These are phyloP conservation scores for Lycaena phlaeas DNA, from an alignment of 2,888 invertebrate species.

Conservation along the genomic window DNA sequence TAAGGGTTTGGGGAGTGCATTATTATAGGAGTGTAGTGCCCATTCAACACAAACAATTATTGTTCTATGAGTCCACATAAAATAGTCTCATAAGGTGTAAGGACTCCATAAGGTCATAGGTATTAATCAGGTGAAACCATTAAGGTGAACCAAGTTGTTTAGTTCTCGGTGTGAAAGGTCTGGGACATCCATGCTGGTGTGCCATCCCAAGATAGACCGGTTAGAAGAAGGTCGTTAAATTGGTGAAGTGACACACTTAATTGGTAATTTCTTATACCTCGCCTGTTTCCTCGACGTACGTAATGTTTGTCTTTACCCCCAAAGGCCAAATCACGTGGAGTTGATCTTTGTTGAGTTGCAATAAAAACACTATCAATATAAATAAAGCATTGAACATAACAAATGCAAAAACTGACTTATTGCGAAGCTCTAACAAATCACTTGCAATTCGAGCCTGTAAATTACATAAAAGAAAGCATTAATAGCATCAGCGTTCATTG, in stretches of 20 bases:
- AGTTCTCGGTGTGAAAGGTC: conserved; percentile 46
- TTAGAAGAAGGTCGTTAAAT: conserved; percentile 71
- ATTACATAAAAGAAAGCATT: conserved; percentile 59
- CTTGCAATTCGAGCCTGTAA: conserved; percentile 89
- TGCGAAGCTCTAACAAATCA: conserved; percentile 94
- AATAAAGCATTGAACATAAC: conserved; percentile 99
- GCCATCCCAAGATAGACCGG: conserved; percentile 63
- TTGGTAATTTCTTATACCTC: conserved; percentile 80
- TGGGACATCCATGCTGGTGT: conserved; percentile 65
- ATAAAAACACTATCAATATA: conserved; percentile 98
- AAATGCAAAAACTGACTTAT: conserved; percentile 98
- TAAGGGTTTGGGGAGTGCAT: conserved; percentile 34
- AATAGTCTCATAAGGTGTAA: conserved; percentile 20
- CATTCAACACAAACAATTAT: conserved; percentile 11
- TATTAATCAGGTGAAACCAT: conserved; percentile 48
- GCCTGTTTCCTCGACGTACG: conserved; percentile 92
- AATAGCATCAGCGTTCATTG: conserved; percentile 67
- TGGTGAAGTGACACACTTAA: conserved; percentile 61
- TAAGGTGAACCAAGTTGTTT: conserved; percentile 45
- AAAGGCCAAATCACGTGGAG: conserved; percentile 98
- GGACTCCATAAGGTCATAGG: conserved; percentile 31
- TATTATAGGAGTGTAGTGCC: conserved; percentile 20
- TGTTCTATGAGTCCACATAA: conserved; percentile 5
- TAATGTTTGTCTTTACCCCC: conserved; percentile 95
- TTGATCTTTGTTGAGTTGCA: conserved; percentile 99